A percentile compares a stretch with the other conserved stretches of the same genome.
These are phyloP conservation scores for Naja naja DNA, from an alignment of 2,113 vertebrate species.

Conservation along the genomic window DNA sequence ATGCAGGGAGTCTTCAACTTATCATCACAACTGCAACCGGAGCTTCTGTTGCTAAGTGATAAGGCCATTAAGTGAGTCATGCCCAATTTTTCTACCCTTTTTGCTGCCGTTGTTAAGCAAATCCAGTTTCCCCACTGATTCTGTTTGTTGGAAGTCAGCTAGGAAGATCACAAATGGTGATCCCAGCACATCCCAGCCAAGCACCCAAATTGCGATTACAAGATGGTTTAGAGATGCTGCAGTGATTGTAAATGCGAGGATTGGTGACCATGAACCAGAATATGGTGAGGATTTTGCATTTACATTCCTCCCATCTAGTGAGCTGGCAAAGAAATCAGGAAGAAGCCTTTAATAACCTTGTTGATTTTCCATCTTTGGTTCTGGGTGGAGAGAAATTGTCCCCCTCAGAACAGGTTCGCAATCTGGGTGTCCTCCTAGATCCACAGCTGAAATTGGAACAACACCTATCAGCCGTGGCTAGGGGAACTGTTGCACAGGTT, in stretches of 20 bases:
- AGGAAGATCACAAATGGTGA: background rate
- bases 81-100: background rate
- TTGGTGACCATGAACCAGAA: background rate
- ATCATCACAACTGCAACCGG: background rate
- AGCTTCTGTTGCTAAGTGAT: background rate
- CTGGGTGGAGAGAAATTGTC: too few relatives aligned
- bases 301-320: background rate
- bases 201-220: background rate
- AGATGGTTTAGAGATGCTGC: background rate
- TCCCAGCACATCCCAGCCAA: background rate
- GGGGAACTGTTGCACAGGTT: too few relatives aligned
- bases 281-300: background rate
- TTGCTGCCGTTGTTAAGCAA: background rate
- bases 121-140: background rate
- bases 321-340: background rate
- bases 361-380: too few relatives aligned
- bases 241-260: background rate
- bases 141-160: background rate
- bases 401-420: too few relatives aligned
- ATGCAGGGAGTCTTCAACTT: background rate
- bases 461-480: too few relatives aligned
- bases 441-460: too few relatives aligned
- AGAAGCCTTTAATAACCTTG: background rate
- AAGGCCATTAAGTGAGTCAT: background rate
- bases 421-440: too few relatives aligned